Evolutionary conservation across 1,140 invertebrate species (phyloP).

Genomic region (Vanessa atalanta): DNA sequence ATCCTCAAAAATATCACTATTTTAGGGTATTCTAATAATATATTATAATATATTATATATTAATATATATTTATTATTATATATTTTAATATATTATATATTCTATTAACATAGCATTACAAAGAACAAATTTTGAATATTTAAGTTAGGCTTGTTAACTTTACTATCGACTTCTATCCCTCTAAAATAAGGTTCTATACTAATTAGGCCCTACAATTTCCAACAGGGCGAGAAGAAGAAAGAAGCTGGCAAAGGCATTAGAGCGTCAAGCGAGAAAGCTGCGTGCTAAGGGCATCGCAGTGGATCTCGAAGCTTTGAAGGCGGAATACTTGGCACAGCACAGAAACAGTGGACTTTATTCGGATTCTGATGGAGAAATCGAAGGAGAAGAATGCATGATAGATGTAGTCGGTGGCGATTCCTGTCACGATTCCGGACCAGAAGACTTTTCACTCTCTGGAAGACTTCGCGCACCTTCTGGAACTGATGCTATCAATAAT

Average conservation of each 20-base stretch:
- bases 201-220: slow-evolving; percentile 75
- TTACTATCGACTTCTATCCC: slow-evolving; percentile 2
- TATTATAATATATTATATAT: no score
- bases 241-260: slow-evolving; percentile 95
- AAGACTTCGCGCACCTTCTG: slow-evolving; percentile 67
- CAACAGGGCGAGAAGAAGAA: slow-evolving; percentile 89
- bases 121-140: not conserved
- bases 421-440: slow-evolving; percentile 82
- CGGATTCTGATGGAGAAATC: slow-evolving; percentile 86
- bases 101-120: not conserved
- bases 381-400: slow-evolving; percentile 87
- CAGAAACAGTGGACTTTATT: slow-evolving; percentile 83
- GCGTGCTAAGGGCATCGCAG: slow-evolving; percentile 92
- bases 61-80: no score
- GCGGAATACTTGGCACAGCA: slow-evolving; percentile 88
- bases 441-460: slow-evolving; percentile 80
- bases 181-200: slow-evolving; percentile 70
- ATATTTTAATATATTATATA: no score
- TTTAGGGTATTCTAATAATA: no score
- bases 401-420: slow-evolving; percentile 87
- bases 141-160: not conserved
- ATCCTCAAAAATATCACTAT: no score
- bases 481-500: slow-evolving; percentile 79
- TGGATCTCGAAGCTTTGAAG: slow-evolving; percentile 92
- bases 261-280: slow-evolving; percentile 95